Conservation (phyloP, 2,113 vertebrate genomes). For the Leucopsar rothschildi region DNA sequence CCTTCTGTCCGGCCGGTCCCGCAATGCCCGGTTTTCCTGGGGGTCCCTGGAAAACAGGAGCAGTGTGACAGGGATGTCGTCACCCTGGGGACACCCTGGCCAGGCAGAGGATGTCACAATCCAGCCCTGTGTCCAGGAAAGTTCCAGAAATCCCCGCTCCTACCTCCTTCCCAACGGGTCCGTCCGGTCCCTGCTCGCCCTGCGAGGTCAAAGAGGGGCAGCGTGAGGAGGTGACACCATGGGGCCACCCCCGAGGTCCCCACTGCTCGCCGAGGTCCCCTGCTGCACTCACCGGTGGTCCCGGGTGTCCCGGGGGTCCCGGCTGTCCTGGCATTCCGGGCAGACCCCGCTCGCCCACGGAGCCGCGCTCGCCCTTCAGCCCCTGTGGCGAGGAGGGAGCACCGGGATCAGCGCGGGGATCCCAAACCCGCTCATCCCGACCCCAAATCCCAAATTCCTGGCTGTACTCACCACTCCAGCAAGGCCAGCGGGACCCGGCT, state of each 20-base stretch:
- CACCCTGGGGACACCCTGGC: neutral
- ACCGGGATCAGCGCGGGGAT: fast-evolving
- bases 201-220: neutral
- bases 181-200: slow-evolving; percentile 77
- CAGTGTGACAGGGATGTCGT: neutral
- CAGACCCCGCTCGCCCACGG: slow-evolving; percentile 84
- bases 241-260: fast-evolving
- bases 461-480: slow-evolving; percentile 80
- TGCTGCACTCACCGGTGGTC: slow-evolving; percentile 75
- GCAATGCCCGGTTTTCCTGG: slow-evolving; percentile 78
- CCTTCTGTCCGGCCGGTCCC: slow-evolving; percentile 86
- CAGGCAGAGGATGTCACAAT: neutral
- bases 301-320: slow-evolving; percentile 88
- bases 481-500: slow-evolving; percentile 84
- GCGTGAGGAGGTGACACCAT: fast-evolving
- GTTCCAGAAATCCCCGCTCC: fast-evolving
- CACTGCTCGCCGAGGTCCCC: fast-evolving
- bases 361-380: slow-evolving; percentile 86
- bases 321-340: slow-evolving; percentile 83
- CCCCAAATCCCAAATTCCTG: neutral
- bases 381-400: slow-evolving; percentile 71
- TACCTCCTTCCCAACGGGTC: slow-evolving; percentile 22
- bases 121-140: fast-evolving
- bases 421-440: neutral
- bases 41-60: slow-evolving; percentile 74